Conservation (phyloP, 2,797 vertebrate genomes). For the Melanotaenia pygmaea region DNA sequence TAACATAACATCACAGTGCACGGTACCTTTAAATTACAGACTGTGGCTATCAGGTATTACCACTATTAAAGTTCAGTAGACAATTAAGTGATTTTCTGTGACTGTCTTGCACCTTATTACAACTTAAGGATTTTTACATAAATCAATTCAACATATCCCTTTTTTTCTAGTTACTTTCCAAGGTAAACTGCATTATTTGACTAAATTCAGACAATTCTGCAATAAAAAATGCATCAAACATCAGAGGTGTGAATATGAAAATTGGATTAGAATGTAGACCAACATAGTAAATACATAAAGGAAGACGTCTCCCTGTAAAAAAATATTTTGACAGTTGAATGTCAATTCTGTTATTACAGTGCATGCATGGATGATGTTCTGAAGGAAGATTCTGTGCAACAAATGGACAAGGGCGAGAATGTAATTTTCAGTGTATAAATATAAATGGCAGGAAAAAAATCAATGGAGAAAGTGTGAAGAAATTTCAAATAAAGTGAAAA, state of each 20-base stretch:
- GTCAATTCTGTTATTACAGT: slow-evolving; percentile 18
- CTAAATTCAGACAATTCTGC: background rate
- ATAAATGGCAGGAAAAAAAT: slow-evolving; percentile 39
- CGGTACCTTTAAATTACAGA: no score
- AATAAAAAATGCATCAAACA: background rate
- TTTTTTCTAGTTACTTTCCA: background rate
- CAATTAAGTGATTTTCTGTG: no score
- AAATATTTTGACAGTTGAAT: slow-evolving; percentile 17
- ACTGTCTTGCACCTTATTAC: no score
- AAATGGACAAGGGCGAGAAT: slow-evolving; percentile 53
- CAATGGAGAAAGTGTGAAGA: slow-evolving; percentile 47
- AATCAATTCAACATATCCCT: background rate
- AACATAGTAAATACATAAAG: background rate
- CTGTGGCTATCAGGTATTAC: no score
- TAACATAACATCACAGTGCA: no score
- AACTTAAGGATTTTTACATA: no score
- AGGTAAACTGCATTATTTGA: background rate
- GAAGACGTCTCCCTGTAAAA: background rate
- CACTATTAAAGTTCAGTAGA: no score
- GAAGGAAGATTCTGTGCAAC: slow-evolving; percentile 38
- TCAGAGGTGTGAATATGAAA: background rate
- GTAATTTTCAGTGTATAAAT: slow-evolving; percentile 48
- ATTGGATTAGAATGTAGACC: background rate
- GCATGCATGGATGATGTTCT: slow-evolving; percentile 30
- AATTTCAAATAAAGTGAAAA: slow-evolving; percentile 90